phyloP scores from a whole-genome alignment of 1,140 invertebrate species.

The Oryzaephilus surinamensis region DNA sequence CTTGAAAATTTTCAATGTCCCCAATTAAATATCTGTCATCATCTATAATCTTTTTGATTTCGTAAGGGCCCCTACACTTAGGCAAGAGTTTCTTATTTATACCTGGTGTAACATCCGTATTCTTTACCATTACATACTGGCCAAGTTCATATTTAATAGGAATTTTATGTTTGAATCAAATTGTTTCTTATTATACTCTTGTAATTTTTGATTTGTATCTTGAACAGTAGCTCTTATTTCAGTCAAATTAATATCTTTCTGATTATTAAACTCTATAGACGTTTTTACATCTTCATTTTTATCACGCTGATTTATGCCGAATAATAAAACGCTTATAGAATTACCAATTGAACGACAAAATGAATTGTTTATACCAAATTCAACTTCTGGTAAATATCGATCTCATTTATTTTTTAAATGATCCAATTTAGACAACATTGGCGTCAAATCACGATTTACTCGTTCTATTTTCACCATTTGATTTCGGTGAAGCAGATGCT shows the following conservation, averaged over 20 bases:
- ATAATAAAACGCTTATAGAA: constrained; percentile 15
- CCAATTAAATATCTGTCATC: constrained; percentile 23
- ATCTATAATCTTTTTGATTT: constrained; percentile 18
- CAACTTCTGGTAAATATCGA: constrained; percentile 12
- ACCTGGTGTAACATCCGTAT: constrained; percentile 19
- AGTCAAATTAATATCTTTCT: constrained; percentile 1
- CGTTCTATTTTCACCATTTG: constrained; percentile 22
- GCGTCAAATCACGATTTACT: constrained; percentile 16
- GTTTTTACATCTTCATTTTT: background rate
- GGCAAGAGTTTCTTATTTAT: constrained; percentile 24
- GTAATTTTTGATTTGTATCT: constrained; percentile 9
- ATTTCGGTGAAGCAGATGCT: constrained; percentile 13
- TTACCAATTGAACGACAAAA: constrained; percentile 13
- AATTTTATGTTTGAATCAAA: constrained; percentile 16
- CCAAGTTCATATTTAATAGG: constrained; percentile 14
- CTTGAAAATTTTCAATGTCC: constrained; percentile 22
- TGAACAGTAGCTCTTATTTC: constrained; percentile 2
- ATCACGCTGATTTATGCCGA: constrained; percentile 2
- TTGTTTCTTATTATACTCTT: constrained; percentile 9
- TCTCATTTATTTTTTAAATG: constrained; percentile 17
- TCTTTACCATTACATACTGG: constrained; percentile 25
- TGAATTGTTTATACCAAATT: constrained; percentile 25
- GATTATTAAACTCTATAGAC: constrained; percentile 2
- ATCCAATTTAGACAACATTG: constrained; percentile 15
- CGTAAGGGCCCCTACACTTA: constrained; percentile 25